Evolutionary conservation across 2,888 invertebrate species (phyloP).

Genomic region (Drosophila bunnanda): DNA sequence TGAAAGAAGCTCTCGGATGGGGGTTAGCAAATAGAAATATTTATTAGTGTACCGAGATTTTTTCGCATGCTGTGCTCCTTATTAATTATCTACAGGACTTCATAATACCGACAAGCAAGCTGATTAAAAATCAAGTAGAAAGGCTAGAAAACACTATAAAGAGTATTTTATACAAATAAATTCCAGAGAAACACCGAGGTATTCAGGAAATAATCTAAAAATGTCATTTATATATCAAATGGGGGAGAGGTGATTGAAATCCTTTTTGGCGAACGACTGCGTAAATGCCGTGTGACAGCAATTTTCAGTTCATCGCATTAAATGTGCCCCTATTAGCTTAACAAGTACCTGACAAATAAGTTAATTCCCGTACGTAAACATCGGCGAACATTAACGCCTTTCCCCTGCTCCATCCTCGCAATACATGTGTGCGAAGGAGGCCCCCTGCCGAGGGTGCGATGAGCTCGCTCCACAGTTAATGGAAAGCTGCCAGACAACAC

Average conservation of each 20-base stretch:
- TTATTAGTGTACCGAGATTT: slow-evolving; percentile 45
- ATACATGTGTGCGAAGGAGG: neutral
- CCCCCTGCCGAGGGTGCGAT: slow-evolving; percentile 6
- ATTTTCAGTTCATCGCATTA: slow-evolving; percentile 76
- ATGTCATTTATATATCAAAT: neutral
- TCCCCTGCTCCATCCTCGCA: slow-evolving; percentile 19
- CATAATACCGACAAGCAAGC: neutral
- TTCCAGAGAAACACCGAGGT: neutral
- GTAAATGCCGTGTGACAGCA: slow-evolving; percentile 50
- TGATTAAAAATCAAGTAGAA: neutral
- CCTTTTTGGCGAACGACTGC: neutral
- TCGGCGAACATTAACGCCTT: slow-evolving; percentile 70
- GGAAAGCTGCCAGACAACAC: slow-evolving; percentile 34
- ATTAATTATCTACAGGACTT: neutral
- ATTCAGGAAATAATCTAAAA: neutral
- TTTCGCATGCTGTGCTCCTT: neutral
- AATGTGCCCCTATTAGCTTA: slow-evolving; percentile 79
- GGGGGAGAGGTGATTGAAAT: neutral
- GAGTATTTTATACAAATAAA: neutral
- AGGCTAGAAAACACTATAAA: neutral
- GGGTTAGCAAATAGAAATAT: slow-evolving; percentile 50
- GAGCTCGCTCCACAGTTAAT: slow-evolving; percentile 23
- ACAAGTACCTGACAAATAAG: slow-evolving; percentile 81
- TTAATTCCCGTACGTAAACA: slow-evolving; percentile 78
- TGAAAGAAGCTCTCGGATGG: neutral